Base-by-base conservation (phyloP, 2,113 vertebrate species). In the Acanthochromis polyacanthus region DNA sequence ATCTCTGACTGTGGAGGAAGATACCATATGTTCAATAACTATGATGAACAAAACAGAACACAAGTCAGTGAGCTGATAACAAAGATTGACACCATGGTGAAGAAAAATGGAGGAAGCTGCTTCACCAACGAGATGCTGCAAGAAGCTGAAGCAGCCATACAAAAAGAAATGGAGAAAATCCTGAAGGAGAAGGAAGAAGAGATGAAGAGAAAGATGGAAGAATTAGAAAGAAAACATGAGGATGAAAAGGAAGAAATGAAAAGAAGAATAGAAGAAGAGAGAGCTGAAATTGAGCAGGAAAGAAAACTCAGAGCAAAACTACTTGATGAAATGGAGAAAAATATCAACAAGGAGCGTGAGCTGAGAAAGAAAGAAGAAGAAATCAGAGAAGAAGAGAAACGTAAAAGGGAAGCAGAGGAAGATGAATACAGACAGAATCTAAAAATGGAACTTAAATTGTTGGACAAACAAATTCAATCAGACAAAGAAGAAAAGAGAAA, bases 121-220 rank as follows among this genome's bases (percentile, higher is more conserved):
- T 84, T 14, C 73, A 71, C 46, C 6, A 48, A 11, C 16, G 68
- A 82, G 45, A 65, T 66, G 72, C 25, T 82, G 9, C 51, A 68
- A 12, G 59, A 70, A 6, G 32, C 32, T 36, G 32, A 36, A 36
- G 32, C 32, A 36, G 32, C 32, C 4, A 36, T 36, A 36, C 32
- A 36, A 6, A 36, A 36, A 36, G 32, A 36, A 6, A 8, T 36
- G 32, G 7, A 36, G 32, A 36, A 6, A 36, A 36, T 36, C 32
- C 32, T 36, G 32, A 36, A 36, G 32, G 32, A 36, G 32, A 36
- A 36, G 10, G 84, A 82, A 28, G 71, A 67, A 30, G 62, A 80
- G 19, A 80, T 87, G 67, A 25, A 73, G 59, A 76, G 12, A 43
- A 17, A 82, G 12, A 30, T 4, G 15, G 55, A 71, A 4, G 40